phyloP scores from a whole-genome alignment of 2,888 invertebrate species.

The Drosophila atripex region DNA sequence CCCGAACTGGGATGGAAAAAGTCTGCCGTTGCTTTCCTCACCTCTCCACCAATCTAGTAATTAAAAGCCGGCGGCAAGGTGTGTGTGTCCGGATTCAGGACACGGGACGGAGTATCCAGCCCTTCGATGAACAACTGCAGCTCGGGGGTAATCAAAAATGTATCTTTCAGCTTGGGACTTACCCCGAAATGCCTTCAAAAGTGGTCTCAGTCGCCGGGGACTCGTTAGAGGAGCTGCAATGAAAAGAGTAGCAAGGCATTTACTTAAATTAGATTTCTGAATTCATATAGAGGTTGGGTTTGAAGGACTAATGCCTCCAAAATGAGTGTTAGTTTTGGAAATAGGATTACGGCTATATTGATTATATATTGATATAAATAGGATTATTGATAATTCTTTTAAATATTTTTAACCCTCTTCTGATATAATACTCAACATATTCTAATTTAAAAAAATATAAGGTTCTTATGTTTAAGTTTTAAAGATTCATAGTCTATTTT shows the following conservation, averaged over 20 bases:
- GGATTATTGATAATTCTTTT: no score
- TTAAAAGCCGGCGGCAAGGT: conserved; percentile 42
- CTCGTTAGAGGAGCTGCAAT: conserved; percentile 63
- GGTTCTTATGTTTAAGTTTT: no score
- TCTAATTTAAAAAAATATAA: no score
- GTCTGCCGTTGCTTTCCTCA: background rate
- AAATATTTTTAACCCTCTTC: no score
- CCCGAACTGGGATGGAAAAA: conserved; percentile 18
- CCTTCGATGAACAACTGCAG: conserved; percentile 45
- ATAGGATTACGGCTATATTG: background rate
- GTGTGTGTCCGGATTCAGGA: background rate
- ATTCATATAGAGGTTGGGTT: conserved; percentile 17
- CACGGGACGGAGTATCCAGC: background rate
- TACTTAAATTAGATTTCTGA: conserved; percentile 66
- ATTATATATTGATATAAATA: no score
- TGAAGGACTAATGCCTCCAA: background rate
- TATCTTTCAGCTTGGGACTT: conserved; percentile 48
- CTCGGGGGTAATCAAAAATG: conserved; percentile 62
- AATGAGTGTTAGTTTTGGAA: background rate
- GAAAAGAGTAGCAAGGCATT: conserved; percentile 43
- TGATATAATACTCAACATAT: no score
- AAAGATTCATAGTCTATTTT: background rate
- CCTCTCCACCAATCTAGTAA: conserved; percentile 17
- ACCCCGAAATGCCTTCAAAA: conserved; percentile 29
- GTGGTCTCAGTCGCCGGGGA: conserved; percentile 47